These are phyloP conservation scores for Myiotriccus ornatus DNA, from an alignment of 2,797 vertebrate species.

Conservation along the genomic window DNA sequence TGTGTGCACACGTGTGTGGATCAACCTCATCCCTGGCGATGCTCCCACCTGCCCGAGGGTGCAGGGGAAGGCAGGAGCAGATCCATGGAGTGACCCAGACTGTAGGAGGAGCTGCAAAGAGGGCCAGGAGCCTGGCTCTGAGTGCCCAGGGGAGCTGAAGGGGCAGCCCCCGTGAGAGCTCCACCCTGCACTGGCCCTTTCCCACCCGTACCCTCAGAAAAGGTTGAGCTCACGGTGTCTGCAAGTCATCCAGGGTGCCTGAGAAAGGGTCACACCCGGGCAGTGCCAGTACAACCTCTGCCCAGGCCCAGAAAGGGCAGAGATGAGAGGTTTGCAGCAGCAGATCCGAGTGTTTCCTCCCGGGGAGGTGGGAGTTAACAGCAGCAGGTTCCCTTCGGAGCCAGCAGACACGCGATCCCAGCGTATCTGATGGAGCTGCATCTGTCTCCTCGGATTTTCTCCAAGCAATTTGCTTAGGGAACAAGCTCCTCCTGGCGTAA, in stretches of 20 bases:
- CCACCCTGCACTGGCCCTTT: neutral
- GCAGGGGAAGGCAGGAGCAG: neutral
- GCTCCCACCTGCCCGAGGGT: neutral
- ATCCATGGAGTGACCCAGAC: accelerated
- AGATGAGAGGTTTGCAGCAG: neutral
- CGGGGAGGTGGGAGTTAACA: accelerated
- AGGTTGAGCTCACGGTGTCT: accelerated
- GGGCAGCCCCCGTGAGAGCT: neutral
- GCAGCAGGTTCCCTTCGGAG: neutral
- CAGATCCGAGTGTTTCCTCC: accelerated
- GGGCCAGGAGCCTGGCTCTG: neutral
- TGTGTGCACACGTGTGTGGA: accelerated
- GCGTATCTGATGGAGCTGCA: neutral
- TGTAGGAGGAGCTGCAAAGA: accelerated
- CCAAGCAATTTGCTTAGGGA: conserved; percentile 41
- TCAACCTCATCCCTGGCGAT: neutral
- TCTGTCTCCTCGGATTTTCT: conserved; percentile 46
- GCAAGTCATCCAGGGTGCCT: neutral
- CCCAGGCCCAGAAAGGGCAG: neutral
- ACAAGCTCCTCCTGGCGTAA: conserved; percentile 43
- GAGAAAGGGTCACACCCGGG: neutral
- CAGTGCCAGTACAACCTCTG: neutral
- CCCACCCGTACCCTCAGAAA: accelerated
- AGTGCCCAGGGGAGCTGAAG: neutral
- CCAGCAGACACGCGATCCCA: neutral